phyloP scores from a whole-genome alignment of 2,797 vertebrate species.

The Pipistrellus kuhlii region DNA sequence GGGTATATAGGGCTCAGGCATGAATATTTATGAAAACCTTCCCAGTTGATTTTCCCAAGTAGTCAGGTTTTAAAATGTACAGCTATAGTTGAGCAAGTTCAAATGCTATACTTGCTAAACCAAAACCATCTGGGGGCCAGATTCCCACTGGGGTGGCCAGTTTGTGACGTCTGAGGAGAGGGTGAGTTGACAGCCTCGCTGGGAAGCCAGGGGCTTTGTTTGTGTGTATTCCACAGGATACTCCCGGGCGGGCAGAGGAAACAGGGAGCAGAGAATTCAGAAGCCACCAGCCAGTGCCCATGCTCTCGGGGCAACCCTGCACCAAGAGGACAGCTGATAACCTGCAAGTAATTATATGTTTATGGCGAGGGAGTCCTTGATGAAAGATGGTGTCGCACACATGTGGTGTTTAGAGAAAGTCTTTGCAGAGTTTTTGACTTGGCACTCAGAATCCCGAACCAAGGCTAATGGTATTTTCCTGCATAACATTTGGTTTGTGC shows the following conservation, averaged over 20 bases:
- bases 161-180: slow-evolving; percentile 35
- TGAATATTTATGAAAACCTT: not conserved
- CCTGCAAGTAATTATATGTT: slow-evolving; percentile 66
- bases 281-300: slow-evolving; percentile 12
- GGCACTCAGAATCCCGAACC: slow-evolving; percentile 51
- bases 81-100: not conserved
- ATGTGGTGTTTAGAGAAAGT: slow-evolving; percentile 69
- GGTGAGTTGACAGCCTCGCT: not conserved
- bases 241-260: slow-evolving; percentile 36
- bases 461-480: slow-evolving; percentile 67
- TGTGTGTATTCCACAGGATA: not conserved
- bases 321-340: slow-evolving; percentile 73
- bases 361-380: slow-evolving; percentile 67
- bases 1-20: not conserved
- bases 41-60: not conserved
- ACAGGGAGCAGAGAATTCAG: slow-evolving; percentile 42
- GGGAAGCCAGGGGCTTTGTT: slow-evolving; percentile 49
- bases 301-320: not conserved
- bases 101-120: not conserved
- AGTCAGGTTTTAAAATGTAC: not conserved
- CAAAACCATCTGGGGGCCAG: slow-evolving; percentile 51
- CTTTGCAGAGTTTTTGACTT: slow-evolving; percentile 59
- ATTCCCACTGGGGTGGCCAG: not conserved
- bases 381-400: slow-evolving; percentile 62
- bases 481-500: slow-evolving; percentile 46